phyloP scores from a whole-genome alignment of 2,797 vertebrate species.

The Buphagus erythrorhynchus region DNA sequence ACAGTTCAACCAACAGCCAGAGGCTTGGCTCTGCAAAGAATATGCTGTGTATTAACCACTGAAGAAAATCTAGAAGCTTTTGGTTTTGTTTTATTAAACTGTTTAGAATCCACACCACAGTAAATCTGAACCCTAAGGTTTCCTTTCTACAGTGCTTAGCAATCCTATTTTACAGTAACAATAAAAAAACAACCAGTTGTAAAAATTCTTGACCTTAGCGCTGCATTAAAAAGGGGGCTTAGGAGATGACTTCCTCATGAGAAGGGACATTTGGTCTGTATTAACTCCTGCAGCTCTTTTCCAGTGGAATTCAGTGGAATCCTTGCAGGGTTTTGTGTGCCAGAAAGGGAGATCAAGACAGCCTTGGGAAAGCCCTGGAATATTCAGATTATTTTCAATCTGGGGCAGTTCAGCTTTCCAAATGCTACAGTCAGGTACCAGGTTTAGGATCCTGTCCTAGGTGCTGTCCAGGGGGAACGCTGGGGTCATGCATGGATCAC shows the following conservation, averaged over 20 bases:
- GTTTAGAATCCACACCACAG: conserved; percentile 36
- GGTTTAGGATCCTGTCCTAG: neutral
- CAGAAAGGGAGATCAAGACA: neutral
- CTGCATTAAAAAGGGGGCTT: neutral
- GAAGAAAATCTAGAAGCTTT: conserved; percentile 55
- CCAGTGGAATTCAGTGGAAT: too few species aligned
- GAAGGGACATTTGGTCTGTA: neutral
- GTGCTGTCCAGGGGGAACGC: neutral
- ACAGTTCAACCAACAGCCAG: neutral
- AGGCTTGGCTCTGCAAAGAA: conserved; percentile 24
- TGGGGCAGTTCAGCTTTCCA: rapidly evolving
- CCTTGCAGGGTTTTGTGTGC: neutral
- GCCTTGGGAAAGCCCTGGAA: neutral
- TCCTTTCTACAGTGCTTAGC: conserved; percentile 61
- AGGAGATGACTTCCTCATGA: neutral
- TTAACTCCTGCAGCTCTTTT: neutral
- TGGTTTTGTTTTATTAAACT: conserved; percentile 69
- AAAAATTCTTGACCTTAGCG: conserved; percentile 45
- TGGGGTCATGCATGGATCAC: neutral
- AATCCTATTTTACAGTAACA: conserved; percentile 67
- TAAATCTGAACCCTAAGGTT: conserved; percentile 64
- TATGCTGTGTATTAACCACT: conserved; percentile 16
- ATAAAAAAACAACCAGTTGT: conserved; percentile 39
- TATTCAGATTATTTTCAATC: neutral
- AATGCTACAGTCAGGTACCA: neutral